Evolutionary conservation across 2,888 invertebrate species (phyloP).

Genomic region (Arge pagana): DNA sequence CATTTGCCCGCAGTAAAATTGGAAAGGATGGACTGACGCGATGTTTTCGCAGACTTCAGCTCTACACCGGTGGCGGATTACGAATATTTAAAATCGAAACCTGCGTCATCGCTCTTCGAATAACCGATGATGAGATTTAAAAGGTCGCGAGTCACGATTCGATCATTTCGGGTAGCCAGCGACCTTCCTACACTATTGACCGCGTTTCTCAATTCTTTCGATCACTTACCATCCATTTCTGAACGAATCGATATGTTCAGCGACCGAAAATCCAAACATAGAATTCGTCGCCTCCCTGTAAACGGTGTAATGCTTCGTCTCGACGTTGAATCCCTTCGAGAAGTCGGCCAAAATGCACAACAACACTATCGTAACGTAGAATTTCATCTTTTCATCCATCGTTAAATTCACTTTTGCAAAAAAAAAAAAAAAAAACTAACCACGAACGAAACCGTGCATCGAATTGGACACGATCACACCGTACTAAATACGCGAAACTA

Average conservation of each 20-base stretch:
- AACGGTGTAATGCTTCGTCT: constrained; percentile 49
- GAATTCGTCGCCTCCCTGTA: constrained; percentile 41
- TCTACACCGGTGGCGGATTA: too few species aligned
- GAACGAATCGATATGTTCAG: constrained; percentile 36
- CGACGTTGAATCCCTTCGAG: constrained; percentile 47
- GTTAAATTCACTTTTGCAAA: too few species aligned
- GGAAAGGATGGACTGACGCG: too few species aligned
- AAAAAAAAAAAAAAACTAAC: background rate
- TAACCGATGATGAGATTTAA: too few species aligned
- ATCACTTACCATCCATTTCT: constrained; percentile 9
- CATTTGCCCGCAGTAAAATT: too few species aligned
- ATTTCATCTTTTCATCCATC: constrained; percentile 1
- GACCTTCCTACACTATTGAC: background rate
- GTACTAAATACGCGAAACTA: too few species aligned
- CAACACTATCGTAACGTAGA: constrained; percentile 7
- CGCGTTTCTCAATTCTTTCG: background rate
- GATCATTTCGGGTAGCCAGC: constrained; percentile 38
- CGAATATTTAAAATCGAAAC: too few species aligned
- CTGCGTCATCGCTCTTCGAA: too few species aligned
- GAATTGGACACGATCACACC: too few species aligned
- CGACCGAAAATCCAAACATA: constrained; percentile 55
- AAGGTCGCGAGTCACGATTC: too few species aligned
- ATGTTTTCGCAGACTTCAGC: too few species aligned
- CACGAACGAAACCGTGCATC: too few species aligned
- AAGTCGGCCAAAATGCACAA: background rate